These are phyloP conservation scores for Dryococelus australis DNA, from an alignment of 2,888 invertebrate species.

Conservation along the genomic window DNA sequence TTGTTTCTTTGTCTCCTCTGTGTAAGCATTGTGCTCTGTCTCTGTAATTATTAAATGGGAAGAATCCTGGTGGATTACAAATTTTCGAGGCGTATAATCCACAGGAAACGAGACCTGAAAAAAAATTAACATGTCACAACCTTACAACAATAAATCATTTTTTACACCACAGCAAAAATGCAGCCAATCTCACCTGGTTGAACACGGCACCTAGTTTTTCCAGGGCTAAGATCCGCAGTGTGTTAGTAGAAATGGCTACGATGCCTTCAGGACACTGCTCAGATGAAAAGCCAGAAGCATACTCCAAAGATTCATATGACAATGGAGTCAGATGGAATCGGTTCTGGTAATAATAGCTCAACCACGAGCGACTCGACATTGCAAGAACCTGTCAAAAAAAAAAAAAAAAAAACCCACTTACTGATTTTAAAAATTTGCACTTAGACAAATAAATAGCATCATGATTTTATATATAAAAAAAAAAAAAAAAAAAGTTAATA, in stretches of 20 bases:
- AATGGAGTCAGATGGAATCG: conserved; percentile 93
- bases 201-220: conserved; percentile 99
- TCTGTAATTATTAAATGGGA: conserved; percentile 91
- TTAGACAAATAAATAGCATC: neutral
- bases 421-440: neutral
- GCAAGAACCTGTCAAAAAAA: conserved; percentile 72
- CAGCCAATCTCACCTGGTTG: conserved; percentile 71
- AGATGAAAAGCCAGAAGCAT: conserved; percentile 92
- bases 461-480: neutral
- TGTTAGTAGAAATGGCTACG: conserved; percentile 98
- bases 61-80: conserved; percentile 91
- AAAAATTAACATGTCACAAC: conserved; percentile 52
- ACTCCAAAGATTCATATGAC: conserved; percentile 96
- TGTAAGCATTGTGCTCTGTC: conserved; percentile 98
- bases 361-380: conserved; percentile 97
- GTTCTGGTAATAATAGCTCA: conserved; percentile 98
- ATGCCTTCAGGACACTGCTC: conserved; percentile 99
- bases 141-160: too few relatives aligned
- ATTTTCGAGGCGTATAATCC: conserved; percentile 95
- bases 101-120: conserved; percentile 82
- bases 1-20: conserved; percentile 94
- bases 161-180: neutral
- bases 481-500: conserved; percentile 4
- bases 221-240: conserved; percentile 93
- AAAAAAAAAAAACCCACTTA: neutral